phyloP scores from a whole-genome alignment of 1,140 invertebrate genomes.

The Ips nitidus region DNA sequence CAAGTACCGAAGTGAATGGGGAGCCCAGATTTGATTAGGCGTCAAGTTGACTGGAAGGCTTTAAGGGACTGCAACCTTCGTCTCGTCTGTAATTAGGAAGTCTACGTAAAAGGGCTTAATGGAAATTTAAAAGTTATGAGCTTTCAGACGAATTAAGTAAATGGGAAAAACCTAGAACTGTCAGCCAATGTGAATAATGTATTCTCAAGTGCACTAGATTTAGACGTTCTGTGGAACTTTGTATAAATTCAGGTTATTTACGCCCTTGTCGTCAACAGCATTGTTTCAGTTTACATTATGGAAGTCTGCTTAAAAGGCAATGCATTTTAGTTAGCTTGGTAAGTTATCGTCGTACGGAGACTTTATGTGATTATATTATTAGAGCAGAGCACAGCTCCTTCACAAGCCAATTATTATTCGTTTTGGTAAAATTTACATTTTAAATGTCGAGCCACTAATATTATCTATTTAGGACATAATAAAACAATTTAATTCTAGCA shows the following conservation, averaged over 20 bases:
- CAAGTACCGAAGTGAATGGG: neutral
- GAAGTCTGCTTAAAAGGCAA: neutral
- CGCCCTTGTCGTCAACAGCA: neutral
- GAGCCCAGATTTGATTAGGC: constrained; percentile 1
- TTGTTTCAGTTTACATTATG: neutral
- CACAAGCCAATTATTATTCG: too few relatives aligned
- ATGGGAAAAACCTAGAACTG: constrained; percentile 5
- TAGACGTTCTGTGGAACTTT: constrained; percentile 2
- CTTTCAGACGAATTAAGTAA: neutral
- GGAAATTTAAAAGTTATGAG: neutral
- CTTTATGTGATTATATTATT: too few relatives aligned
- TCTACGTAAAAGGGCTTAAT: too few relatives aligned
- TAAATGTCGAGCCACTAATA: too few relatives aligned
- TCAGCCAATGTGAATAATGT: constrained; percentile 1
- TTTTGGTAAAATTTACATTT: too few relatives aligned
- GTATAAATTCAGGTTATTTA: constrained; percentile 4
- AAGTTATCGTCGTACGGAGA: too few relatives aligned
- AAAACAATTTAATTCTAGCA: too few relatives aligned
- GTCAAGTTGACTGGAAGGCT: neutral
- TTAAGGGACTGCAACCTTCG: neutral
- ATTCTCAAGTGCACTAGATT: constrained; percentile 1
- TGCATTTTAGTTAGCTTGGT: neutral
- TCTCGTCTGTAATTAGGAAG: neutral
- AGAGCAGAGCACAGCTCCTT: too few relatives aligned
- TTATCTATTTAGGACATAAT: too few relatives aligned